Conservation (phyloP, 2,797 vertebrate species). For the Semaprochilodus insignis region DNA sequence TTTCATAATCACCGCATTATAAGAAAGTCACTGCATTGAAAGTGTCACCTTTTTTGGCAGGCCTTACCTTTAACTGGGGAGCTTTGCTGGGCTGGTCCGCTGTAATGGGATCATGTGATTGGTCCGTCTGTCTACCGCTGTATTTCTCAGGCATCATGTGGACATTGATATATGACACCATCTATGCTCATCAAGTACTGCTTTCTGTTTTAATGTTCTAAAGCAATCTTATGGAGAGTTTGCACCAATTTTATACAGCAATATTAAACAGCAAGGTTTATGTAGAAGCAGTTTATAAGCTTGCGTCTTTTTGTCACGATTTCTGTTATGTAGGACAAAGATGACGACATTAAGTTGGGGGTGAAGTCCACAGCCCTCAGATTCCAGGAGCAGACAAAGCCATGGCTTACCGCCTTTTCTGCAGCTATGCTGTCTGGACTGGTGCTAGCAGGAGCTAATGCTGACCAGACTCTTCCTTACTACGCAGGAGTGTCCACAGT, state of each 20-base stretch:
- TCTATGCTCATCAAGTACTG: conserved; percentile 96
- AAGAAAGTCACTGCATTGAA: neutral
- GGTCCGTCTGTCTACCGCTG: conserved; percentile 91
- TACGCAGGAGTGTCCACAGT: conserved; percentile 80
- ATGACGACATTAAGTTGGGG: conserved; percentile 87
- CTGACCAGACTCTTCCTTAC: conserved; percentile 87
- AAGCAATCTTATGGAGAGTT: neutral
- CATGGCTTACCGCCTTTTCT: conserved; percentile 89
- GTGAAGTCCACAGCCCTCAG: conserved; percentile 92
- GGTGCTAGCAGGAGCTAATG: conserved; percentile 80
- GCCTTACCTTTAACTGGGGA: conserved; percentile 95
- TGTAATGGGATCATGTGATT: conserved; percentile 88
- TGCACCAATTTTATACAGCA: neutral
- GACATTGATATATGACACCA: conserved; percentile 95
- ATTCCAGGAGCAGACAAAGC: conserved; percentile 88
- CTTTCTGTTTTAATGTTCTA: neutral
- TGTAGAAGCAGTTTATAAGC: neutral
- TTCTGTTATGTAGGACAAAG: conserved; percentile 82
- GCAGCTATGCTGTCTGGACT: conserved; percentile 86
- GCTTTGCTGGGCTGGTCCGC: conserved; percentile 95
- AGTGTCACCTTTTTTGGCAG: conserved; percentile 65
- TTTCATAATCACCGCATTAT: no score
- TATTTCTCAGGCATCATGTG: conserved; percentile 95
- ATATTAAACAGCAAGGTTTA: neutral
- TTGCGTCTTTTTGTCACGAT: neutral